Conservation (phyloP, 2,888 invertebrate genomes). For the Melitaea athalia region DNA sequence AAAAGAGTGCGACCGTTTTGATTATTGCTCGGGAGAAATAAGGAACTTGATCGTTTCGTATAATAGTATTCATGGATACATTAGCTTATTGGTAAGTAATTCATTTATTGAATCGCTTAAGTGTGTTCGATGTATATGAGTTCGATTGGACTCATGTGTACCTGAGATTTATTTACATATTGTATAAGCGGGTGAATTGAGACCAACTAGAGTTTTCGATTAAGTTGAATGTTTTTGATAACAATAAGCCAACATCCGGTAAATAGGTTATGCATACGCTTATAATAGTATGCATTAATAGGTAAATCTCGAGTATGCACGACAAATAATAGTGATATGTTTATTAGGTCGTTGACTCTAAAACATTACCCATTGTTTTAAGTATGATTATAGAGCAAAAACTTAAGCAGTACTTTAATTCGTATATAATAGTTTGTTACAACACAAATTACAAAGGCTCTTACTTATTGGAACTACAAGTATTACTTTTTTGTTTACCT, state of each 20-base stretch:
- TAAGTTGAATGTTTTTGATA: constrained; percentile 19
- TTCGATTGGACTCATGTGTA: constrained; percentile 2
- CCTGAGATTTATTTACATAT: constrained; percentile 19
- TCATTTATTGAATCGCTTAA: background rate
- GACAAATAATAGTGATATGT: constrained; percentile 8
- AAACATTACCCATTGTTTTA: constrained; percentile 5
- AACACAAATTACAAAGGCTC: too few species aligned
- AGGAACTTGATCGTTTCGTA: constrained; percentile 84
- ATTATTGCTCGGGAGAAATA: constrained; percentile 84
- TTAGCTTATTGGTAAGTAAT: constrained; percentile 87
- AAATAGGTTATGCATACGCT: constrained; percentile 5
- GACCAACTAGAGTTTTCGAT: constrained; percentile 22
- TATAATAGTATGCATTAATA: constrained; percentile 12
- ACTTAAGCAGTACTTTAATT: too few species aligned
- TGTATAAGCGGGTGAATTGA: constrained; percentile 13
- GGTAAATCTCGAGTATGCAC: constrained; percentile 11
- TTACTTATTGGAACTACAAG: too few species aligned
- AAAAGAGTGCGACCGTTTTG: constrained; percentile 67
- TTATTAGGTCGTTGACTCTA: constrained; percentile 10
- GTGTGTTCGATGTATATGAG: background rate
- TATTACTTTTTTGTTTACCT: too few species aligned
- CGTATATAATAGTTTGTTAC: too few species aligned
- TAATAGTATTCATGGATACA: constrained; percentile 89
- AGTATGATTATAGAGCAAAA: background rate
- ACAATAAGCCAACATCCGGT: background rate